Base-by-base conservation (phyloP, 1,140 invertebrate genomes). In the Pseudomyrmex dendroicus region DNA sequence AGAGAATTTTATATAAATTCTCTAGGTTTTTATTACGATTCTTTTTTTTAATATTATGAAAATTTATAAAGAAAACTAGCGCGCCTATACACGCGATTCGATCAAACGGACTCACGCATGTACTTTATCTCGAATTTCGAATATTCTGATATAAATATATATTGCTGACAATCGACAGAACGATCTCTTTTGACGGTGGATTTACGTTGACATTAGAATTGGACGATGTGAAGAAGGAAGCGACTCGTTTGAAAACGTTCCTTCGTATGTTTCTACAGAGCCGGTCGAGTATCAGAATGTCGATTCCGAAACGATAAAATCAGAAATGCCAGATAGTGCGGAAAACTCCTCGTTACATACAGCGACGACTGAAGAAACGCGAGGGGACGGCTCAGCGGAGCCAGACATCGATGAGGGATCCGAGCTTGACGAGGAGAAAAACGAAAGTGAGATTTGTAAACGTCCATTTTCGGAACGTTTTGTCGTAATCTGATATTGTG, bases 401-500 rank as follows among this genome's bases (percentile, higher is more conserved):
- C 8, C 12, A 12, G 44, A 20, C 44, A 48, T 54, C 44, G 59
- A 57, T 7, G 20, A 56, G 10, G 22, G 63, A 35, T n/a, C 17
- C 13, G 25, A 22, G 0, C 13, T 84, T 62, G 78, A 84, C n/a
- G 85, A 84, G 9, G 61, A 76, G 15, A 62, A 62, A 64, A 85
- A 76, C 68, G 66, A 86, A 73, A 73, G 85, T 85, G 82, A 90
- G 86, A 76, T 68, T 35, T 46, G 66, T 44, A 20, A 48, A 59
- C 17, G 12, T 70, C 17, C 5, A 25, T 57, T 70, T 77, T 72
- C n/a, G 44, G 9, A 1, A 68, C 9, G 17, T 8, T 77, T 72
- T 59, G 35, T 62, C 66, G 9, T 44, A 35, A 56, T 9, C 48
- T 44, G 17, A 54, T 35, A 35, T 35, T 35, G 35, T 7, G 35